phyloP scores from a whole-genome alignment of 1,140 invertebrate genomes.

The Sycophaga agraensis region DNA sequence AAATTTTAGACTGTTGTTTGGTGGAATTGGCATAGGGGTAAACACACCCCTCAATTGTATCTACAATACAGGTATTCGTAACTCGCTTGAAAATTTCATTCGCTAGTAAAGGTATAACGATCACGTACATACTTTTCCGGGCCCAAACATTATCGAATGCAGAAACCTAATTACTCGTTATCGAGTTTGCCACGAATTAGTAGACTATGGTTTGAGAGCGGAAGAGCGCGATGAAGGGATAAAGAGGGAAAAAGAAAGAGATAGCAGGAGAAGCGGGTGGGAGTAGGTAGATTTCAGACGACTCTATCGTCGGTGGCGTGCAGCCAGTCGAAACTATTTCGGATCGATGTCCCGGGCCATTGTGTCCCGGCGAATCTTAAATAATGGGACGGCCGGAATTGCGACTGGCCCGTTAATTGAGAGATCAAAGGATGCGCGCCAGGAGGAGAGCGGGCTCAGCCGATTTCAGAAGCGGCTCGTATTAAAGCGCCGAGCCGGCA shows the following conservation, averaged over 20 bases:
- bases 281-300: no score
- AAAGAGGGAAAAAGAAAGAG: background rate
- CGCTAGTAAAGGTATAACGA: background rate
- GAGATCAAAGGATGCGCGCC: slow-evolving; percentile 8
- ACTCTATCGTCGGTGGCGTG: no score
- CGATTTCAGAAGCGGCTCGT: background rate
- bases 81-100: no score
- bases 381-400: background rate
- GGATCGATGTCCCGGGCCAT: slow-evolving; percentile 16
- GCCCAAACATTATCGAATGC: slow-evolving; percentile 5
- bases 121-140: slow-evolving; percentile 6
- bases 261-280: background rate
- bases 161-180: slow-evolving; percentile 25
- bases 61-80: no score
- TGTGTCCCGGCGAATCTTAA: slow-evolving; percentile 15
- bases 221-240: background rate
- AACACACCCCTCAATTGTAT: no score
- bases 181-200: slow-evolving; percentile 25
- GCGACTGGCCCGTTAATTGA: slow-evolving; percentile 6
- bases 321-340: slow-evolving; percentile 19
- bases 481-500: no score
- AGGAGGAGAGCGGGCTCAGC: background rate
- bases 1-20: no score
- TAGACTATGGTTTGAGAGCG: slow-evolving; percentile 10
- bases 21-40: no score